Base-by-base conservation (phyloP, 1,140 invertebrate genomes). In the Apolygus lucorum region DNA sequence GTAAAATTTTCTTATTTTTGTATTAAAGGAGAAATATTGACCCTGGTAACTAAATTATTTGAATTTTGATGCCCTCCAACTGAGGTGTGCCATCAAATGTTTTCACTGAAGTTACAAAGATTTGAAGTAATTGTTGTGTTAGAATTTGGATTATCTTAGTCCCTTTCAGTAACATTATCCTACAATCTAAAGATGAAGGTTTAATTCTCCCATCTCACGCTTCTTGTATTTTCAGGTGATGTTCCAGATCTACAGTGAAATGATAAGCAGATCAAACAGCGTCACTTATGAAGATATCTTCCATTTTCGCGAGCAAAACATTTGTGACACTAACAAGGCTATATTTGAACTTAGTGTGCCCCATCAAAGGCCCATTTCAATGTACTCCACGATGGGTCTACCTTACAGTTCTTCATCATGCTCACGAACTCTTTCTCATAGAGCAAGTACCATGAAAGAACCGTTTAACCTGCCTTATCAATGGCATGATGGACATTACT, bases 211-310 rank as follows among this genome's bases (percentile, higher is more conserved):
- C n/a, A n/a, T n/a, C n/a, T n/a, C n/a, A n/a, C n/a, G n/a, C n/a
- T n/a, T 70, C 59, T 69, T 68, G 74, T 68, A 59, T 73, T 76
- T 75, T n/a, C 70, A 84, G 81, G 81, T 84, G 28, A 73, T 84
- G 69, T 77, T 82, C 71, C 76, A 76, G 17, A 83, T 88, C 70
- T 86, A 83, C 81, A 84, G 86, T 75, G 81, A 81, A 52, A 81
- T 87, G 1, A 80, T 82, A 25, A 4, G 76, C 78, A 69, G 80
- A 76, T 1, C 73, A 29, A 82, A 79, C 69, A 80, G 79, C 24
- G 78, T 85, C 67, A 83, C 82, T 1, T 90, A 87, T 86, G 73
- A 83, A 24, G 87, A 90, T 69, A 83, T 90, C 4, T 77, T 87
- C 66, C 80, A 86, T 59, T 86, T 86, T 76, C 81, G 89, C 1